phyloP scores from a whole-genome alignment of 1,140 invertebrate species.

The Aphelinus certus region DNA sequence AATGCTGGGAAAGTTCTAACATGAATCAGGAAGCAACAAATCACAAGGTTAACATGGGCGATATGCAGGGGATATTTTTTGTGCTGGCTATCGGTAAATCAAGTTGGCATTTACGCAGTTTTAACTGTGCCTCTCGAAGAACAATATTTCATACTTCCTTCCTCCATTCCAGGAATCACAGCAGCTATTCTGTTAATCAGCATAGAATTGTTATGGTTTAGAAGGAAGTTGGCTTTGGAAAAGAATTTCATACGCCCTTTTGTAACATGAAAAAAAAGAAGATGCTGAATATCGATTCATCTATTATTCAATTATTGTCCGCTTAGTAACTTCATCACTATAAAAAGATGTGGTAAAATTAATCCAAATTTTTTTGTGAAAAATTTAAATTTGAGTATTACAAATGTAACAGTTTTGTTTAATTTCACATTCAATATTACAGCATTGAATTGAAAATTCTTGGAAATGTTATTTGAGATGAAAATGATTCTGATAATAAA shows the following conservation, averaged over 20 bases:
- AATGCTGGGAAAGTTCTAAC: conserved; percentile 75
- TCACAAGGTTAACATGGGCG: conserved; percentile 84
- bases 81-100: conserved; percentile 77
- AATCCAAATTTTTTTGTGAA: too few relatives aligned
- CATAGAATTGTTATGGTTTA: conserved; percentile 67
- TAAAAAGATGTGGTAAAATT: too few relatives aligned
- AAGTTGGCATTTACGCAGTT: conserved; percentile 58
- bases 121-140: conserved; percentile 51
- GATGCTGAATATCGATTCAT: too few relatives aligned
- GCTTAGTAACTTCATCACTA: too few relatives aligned
- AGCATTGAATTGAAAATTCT: too few relatives aligned
- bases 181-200: conserved; percentile 66
- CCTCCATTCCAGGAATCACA: conserved; percentile 65
- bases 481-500: too few relatives aligned
- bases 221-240: conserved; percentile 62
- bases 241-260: conserved; percentile 71
- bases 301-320: too few relatives aligned
- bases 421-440: too few relatives aligned
- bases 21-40: conserved; percentile 76
- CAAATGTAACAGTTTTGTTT: too few relatives aligned
- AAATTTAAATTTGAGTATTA: too few relatives aligned
- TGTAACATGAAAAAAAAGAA: conserved; percentile 54
- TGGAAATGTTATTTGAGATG: too few relatives aligned
- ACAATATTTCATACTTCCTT: too few relatives aligned
- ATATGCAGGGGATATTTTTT: conserved; percentile 92